phyloP scores from a whole-genome alignment of 2,888 invertebrate genomes.

The Rhopalosiphum nymphaeae region DNA sequence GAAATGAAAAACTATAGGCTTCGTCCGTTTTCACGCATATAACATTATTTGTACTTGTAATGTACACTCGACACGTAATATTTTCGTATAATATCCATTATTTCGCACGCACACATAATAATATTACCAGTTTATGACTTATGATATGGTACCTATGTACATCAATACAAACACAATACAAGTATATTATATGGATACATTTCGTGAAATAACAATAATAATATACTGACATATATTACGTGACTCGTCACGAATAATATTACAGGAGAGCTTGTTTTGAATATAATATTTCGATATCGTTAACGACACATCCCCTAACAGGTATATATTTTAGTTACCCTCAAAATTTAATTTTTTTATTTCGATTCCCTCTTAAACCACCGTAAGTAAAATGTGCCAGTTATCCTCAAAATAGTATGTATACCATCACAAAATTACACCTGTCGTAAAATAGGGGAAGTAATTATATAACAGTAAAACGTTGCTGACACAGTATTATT shows the following conservation, averaged over 20 bases:
- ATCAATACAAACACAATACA: not conserved
- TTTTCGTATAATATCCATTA: conserved; percentile 6
- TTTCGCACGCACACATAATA: not conserved
- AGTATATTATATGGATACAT: not conserved
- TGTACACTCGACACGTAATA: not conserved
- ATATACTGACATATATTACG: not conserved
- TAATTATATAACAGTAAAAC: no score
- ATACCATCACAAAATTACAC: no score
- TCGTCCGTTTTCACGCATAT: not conserved
- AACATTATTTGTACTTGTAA: conserved; percentile 9
- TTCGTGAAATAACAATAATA: not conserved
- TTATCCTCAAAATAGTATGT: no score
- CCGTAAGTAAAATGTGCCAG: no score
- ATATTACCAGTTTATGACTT: not conserved
- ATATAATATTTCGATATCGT: not conserved
- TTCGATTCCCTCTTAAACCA: no score
- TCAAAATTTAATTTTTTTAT: no score
- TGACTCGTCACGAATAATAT: not conserved
- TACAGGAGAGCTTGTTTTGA: not conserved
- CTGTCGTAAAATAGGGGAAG: no score
- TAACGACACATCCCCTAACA: not conserved
- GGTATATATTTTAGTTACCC: no score
- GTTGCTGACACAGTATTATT: no score
- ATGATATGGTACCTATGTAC: not conserved
- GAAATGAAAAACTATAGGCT: not conserved